Evolutionary conservation across 2,797 vertebrate species (phyloP).

Genomic region (Trichosurus vulpecula): DNA sequence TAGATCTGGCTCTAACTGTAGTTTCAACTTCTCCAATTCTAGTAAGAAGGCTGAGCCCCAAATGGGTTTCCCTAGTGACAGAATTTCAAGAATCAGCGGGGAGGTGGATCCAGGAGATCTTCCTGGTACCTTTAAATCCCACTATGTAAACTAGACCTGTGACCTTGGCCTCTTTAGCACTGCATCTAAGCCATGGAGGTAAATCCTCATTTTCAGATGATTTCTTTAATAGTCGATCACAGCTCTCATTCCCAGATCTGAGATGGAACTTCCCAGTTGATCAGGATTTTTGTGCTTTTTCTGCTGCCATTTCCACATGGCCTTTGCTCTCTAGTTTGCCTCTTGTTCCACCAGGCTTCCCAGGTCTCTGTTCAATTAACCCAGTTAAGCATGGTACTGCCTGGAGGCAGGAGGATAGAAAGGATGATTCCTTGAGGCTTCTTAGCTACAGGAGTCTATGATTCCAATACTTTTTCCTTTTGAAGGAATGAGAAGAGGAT

Average conservation of each 20-base stretch:
- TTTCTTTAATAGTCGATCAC: constrained; percentile 18
- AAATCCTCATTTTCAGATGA: background rate
- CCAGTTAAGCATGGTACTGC: background rate
- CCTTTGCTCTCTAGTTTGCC: constrained; percentile 9
- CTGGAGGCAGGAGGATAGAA: background rate
- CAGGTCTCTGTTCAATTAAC: background rate
- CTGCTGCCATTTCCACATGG: background rate
- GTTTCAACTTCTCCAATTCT: background rate
- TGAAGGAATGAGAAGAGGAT: background rate
- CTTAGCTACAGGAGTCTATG: background rate
- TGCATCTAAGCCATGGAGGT: background rate
- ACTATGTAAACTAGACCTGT: background rate
- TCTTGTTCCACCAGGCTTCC: background rate
- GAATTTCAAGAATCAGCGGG: background rate
- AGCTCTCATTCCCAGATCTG: background rate
- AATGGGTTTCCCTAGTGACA: background rate
- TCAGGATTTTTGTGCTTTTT: background rate
- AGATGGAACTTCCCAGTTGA: constrained; percentile 5
- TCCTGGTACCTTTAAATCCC: background rate
- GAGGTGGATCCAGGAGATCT: background rate
- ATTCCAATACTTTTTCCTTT: background rate
- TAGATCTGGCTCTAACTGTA: background rate
- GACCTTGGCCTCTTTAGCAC: background rate
- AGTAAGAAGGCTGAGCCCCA: background rate
- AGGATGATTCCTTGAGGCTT: background rate